Base-by-base conservation (phyloP, 2,888 invertebrate species). In the Agrilus cyanescens region DNA sequence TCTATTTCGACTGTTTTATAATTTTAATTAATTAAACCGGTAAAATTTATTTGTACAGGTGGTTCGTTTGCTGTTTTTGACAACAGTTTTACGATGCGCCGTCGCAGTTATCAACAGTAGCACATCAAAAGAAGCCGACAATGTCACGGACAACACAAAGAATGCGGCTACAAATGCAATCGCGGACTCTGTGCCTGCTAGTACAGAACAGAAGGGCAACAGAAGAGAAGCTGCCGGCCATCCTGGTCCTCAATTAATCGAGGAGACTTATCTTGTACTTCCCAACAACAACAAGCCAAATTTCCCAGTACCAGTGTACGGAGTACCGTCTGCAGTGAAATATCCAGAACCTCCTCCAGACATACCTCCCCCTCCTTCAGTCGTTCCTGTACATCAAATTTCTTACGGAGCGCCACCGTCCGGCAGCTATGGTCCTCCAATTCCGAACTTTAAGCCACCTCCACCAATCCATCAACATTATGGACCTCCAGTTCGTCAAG, bases 281-380 rank as follows among this genome's bases (percentile, higher is more conserved):
- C 49, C 65, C 47, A 48, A 51, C 32, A 52, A 56, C 30, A 56
- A 59, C 40, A 68, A 73, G 65, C 56, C 68, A 62, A 73, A 72
- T 44, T 62, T 68, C 12, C 76, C 76, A 2, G 66, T 71, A 2
- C 76, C 76, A 13, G 69, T 78, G 0, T 78, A 78, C 56, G 77
- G 77, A 41, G 73, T 72, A 0, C 77, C 77, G 4, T 70, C 73
- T 46, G 60, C 66, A 36, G 48, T 66, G 29, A 57, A 67, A 36
- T 69, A 69, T 53, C 68, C 69, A n/a, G 62, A 61, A 37, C 71
- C 70, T 29, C 67, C 70, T 4, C 68, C 71, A 16, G 70, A 58
- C 52, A 59, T 68, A 34, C 67, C 67, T 30, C 67, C 70, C 31
- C 62, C 66, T 12, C 25, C 25, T 10, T 25, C 25, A 8, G 10